These are phyloP conservation scores for Drosophila demipolita DNA, from an alignment of 2,888 invertebrate genomes.

Conservation along the genomic window DNA sequence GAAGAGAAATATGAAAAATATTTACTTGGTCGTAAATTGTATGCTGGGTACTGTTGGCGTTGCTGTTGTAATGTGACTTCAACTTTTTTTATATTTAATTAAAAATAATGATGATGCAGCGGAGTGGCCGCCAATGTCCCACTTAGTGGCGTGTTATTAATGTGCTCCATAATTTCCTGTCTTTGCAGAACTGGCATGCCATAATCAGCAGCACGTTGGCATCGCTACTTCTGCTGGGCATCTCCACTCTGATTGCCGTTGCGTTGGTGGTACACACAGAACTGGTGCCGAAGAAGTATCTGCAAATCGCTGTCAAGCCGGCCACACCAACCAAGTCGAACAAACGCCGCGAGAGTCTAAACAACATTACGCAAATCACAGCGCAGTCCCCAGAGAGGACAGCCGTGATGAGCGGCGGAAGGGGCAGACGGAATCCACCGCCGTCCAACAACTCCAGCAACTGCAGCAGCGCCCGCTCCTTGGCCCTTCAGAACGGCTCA, in stretches of 20 bases:
- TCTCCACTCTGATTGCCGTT: slow-evolving; percentile 87
- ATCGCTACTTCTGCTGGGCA: slow-evolving; percentile 87
- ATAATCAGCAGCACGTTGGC: slow-evolving; percentile 88
- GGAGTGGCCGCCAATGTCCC: slow-evolving; percentile 43
- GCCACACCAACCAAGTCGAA: slow-evolving; percentile 54
- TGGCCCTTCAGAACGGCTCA: slow-evolving; percentile 44
- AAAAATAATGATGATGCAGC: slow-evolving; percentile 74
- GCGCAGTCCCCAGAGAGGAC: slow-evolving; percentile 53
- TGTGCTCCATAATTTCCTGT: slow-evolving; percentile 58
- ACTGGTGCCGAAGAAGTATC: slow-evolving; percentile 83
- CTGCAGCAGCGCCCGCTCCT: not conserved
- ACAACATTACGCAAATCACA: slow-evolving; percentile 76
- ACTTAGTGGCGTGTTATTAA: slow-evolving; percentile 66
- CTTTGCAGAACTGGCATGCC: slow-evolving; percentile 87
- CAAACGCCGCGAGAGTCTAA: slow-evolving; percentile 67
- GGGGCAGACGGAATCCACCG: slow-evolving; percentile 14
- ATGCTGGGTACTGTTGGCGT: slow-evolving; percentile 2
- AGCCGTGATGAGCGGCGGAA: slow-evolving; percentile 1
- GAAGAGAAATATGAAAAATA: slow-evolving; percentile 8
- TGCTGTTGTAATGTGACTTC: slow-evolving; percentile 49
- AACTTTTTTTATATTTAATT: slow-evolving; percentile 75
- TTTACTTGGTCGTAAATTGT: slow-evolving; percentile 32
- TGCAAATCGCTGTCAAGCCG: slow-evolving; percentile 67
- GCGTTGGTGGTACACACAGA: slow-evolving; percentile 84
- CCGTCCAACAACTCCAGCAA: not conserved